Conservation (phyloP, 1,140 invertebrate genomes). For the Drosophila jambulina region DNA sequence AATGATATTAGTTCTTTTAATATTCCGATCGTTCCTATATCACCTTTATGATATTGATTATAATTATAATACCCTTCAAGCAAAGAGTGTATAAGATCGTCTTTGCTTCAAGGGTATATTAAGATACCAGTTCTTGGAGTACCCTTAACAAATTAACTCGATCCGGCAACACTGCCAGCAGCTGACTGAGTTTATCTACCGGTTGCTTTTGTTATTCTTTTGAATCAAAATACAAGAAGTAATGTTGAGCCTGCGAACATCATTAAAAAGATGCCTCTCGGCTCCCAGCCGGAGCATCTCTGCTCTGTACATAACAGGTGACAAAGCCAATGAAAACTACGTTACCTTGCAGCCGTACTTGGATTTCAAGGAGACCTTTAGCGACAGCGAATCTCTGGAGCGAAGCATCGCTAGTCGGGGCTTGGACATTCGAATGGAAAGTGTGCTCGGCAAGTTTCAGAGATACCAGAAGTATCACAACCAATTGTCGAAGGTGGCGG, state of each 20-base stretch:
- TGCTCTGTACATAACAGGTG: slow-evolving; percentile 87
- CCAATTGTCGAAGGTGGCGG: slow-evolving; percentile 85
- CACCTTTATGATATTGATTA: no score
- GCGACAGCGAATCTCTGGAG: slow-evolving; percentile 85
- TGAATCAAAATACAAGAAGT: slow-evolving; percentile 15
- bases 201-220: slow-evolving; percentile 20
- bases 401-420: slow-evolving; percentile 85
- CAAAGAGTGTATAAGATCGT: no score
- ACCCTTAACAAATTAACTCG: neutral
- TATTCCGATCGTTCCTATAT: no score
- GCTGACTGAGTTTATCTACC: slow-evolving; percentile 21
- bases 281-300: slow-evolving; percentile 83
- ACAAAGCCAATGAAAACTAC: slow-evolving; percentile 86
- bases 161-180: slow-evolving; percentile 35
- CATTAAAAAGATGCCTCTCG: slow-evolving; percentile 8
- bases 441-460: slow-evolving; percentile 86
- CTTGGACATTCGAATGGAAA: slow-evolving; percentile 85
- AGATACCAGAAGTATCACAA: slow-evolving; percentile 85
- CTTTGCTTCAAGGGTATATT: no score
- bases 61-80: no score
- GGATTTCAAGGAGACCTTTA: slow-evolving; percentile 86
- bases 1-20: no score
- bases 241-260: slow-evolving; percentile 50
- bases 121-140: neutral
- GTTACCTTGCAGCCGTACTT: slow-evolving; percentile 87